These are phyloP conservation scores for Sisyra nigra DNA, from an alignment of 2,888 invertebrate genomes.

Conservation along the genomic window DNA sequence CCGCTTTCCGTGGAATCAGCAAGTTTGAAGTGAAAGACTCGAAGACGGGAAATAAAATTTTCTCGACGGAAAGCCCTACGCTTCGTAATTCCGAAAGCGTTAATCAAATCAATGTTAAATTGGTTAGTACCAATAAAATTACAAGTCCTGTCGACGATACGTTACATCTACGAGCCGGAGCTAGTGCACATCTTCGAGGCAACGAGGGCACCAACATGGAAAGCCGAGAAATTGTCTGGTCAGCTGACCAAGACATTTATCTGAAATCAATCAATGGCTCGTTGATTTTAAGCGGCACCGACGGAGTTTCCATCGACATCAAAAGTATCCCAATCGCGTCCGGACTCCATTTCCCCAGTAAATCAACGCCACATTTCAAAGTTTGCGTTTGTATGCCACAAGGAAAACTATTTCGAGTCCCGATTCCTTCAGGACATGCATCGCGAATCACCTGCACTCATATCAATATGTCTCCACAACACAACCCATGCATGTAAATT, in stretches of 20 bases:
- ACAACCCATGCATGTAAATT: conserved; percentile 44
- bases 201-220: conserved; percentile 66
- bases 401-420: conserved; percentile 66
- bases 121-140: conserved; percentile 53
- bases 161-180: conserved; percentile 49
- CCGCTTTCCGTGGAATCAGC: conserved; percentile 48
- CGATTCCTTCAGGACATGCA: conserved; percentile 40
- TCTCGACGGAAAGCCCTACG: conserved; percentile 58
- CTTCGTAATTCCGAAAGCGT: conserved; percentile 55
- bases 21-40: conserved; percentile 54
- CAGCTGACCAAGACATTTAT: conserved; percentile 63
- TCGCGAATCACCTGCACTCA: conserved; percentile 41
- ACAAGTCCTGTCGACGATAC: conserved; percentile 55
- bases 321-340: conserved; percentile 52
- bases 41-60: conserved; percentile 39
- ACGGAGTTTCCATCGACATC: conserved; percentile 55
- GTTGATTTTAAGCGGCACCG: conserved; percentile 48
- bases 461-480: conserved; percentile 38
- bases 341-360: conserved; percentile 21
- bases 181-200: conserved; percentile 51
- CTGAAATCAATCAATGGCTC: conserved; percentile 63
- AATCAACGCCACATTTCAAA: conserved; percentile 50
- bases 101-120: conserved; percentile 43
- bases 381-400: conserved; percentile 83
- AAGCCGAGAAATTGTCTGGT: conserved; percentile 52